Evolutionary conservation across 1,140 invertebrate genomes (phyloP), one percentile per base, ranked within the genome.

Genomic region (Drosophila ficusphila): DNA sequence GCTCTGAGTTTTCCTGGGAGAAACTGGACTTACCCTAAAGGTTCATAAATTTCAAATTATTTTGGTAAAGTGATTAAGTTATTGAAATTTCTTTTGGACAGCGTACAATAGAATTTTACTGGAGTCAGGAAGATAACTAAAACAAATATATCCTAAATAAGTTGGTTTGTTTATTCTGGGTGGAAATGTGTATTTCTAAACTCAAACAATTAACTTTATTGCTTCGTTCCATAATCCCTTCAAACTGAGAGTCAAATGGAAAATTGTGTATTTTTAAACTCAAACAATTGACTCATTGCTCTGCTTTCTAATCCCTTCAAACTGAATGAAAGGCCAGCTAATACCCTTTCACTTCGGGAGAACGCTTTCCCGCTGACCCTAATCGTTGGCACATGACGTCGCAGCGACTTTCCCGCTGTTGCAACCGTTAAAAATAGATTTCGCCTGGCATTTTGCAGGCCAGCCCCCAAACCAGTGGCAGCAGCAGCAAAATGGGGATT

Each of bases 371-470:
- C 56, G 49, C n/a, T 58, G 62, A 85, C 64, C 62, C 70, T 61
- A 79, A 85, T 70, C 70, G 54, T 34, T 42, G 42, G 51, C 73
- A 64, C 74, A 76, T 70, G 47, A 54, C 46, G 65, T 53, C 51
- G 46, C 49, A 46, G 42, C 58, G 61, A 85, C 53, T 71, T 69
- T 62, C 39, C 44, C 46, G 44, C 67, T 51, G 60, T 34, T 72
- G 79, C 46, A 86, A 48, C 76, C 61, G 60, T 86, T 86, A 81
- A 86, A 85, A 81, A 86, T 86, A 88, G 82, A 81, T 77, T 81
- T 57, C 3, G 58, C 44, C 31, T 33, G 46, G 58, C 62, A 53
- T 57, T 61, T 29, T 49, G 21, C 61, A 44, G 60, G 60, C 36
- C 52, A 62, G 14, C 12, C 18, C 38, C 36, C 38, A 29, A 41